Conservation (phyloP, 2,888 invertebrate species). For the Diloba caeruleocephala region DNA sequence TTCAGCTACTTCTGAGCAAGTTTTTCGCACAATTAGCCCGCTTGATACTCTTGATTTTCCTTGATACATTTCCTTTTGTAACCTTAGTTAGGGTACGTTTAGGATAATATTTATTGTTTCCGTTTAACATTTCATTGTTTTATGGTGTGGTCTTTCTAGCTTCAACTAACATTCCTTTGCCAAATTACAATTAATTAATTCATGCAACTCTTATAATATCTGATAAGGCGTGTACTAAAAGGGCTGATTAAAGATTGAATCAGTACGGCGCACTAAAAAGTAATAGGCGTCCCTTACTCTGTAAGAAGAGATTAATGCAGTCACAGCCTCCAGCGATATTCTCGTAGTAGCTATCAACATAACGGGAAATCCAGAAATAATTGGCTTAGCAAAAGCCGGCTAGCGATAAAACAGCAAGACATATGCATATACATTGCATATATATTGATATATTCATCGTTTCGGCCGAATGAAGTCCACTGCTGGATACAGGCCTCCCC, state of each 20-base stretch:
- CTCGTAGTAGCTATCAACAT: constrained; percentile 39
- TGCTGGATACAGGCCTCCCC: too few species aligned
- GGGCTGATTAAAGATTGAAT: constrained; percentile 28
- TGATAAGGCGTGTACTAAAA: constrained; percentile 5
- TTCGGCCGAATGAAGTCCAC: too few species aligned
- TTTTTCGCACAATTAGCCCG: constrained; percentile 73
- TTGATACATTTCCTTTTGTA: constrained; percentile 59
- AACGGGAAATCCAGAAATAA: constrained; percentile 43
- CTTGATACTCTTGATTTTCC: constrained; percentile 67
- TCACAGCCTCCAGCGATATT: constrained; percentile 27
- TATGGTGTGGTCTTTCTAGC: constrained; percentile 23
- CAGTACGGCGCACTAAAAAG: constrained; percentile 30
- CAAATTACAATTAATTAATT: constrained; percentile 1
- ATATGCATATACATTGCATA: constrained; percentile 28
- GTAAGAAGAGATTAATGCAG: constrained; percentile 30
- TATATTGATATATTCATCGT: too few species aligned
- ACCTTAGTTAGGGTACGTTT: constrained; percentile 48
- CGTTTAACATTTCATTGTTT: constrained; percentile 33
- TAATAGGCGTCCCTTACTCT: constrained; percentile 27
- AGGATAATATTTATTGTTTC: constrained; percentile 50
- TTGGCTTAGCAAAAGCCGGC: constrained; percentile 29
- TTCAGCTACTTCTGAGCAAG: constrained; percentile 64
- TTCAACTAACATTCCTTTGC: constrained; percentile 8
- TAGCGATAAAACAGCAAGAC: constrained; percentile 34
- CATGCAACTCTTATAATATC: neutral